Evolutionary conservation across 2,113 vertebrate genomes (phyloP).

Genomic region (Indicator maculatus): DNA sequence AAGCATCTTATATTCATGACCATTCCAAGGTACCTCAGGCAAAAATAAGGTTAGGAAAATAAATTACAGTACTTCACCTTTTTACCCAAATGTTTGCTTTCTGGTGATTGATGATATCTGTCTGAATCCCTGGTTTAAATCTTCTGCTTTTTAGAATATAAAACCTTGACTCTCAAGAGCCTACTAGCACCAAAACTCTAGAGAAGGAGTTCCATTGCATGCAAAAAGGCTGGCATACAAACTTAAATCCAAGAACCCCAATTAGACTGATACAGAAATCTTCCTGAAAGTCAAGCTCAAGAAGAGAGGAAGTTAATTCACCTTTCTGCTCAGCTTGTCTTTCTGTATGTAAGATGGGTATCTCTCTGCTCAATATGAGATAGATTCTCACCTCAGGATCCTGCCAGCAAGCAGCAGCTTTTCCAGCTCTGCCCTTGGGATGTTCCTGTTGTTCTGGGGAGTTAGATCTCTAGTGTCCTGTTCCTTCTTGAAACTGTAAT

Average conservation of each 20-base stretch:
- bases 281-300: neutral
- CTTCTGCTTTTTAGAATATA: neutral
- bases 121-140: neutral
- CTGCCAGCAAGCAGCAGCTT: neutral
- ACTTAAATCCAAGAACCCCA: neutral
- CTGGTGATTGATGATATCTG: neutral
- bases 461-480: neutral
- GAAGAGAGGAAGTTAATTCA: neutral
- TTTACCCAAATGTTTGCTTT: conserved; percentile 36
- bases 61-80: conserved; percentile 1
- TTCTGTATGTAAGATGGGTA: neutral
- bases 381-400: neutral
- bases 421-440: neutral
- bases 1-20: neutral
- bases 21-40: neutral
- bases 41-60: neutral
- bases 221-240: neutral
- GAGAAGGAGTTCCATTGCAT: neutral
- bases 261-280: neutral
- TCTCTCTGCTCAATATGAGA: neutral
- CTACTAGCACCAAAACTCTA: neutral
- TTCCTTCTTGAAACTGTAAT: neutral
- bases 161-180: neutral
- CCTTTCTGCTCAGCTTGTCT: neutral
- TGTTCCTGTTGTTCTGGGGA: neutral